Base-by-base conservation (phyloP, 1,140 invertebrate species). In the Scylla paramamosain region DNA sequence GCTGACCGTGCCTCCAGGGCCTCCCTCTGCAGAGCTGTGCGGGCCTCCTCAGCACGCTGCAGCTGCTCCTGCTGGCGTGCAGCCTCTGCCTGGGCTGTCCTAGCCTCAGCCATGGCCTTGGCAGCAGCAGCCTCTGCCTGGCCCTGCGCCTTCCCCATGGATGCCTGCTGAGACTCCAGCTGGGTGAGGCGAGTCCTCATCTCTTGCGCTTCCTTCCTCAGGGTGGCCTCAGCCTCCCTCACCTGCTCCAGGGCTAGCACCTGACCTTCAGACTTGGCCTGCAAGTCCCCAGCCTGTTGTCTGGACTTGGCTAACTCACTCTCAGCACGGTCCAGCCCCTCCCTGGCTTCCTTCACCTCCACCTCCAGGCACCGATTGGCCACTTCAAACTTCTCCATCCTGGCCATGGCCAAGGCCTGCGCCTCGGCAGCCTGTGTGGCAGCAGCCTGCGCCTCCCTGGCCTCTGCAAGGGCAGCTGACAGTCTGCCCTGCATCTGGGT, bases 51-150 rank as follows among this genome's bases (percentile, higher is more conserved):
- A 14, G 93, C 93, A 8, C 59, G 82, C n/a, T 95, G 93, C 29
- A 96, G 45, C 59, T 96, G 95, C 59, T 94, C 89, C 29, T 96
- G 95, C 77, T 95, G 94, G 91, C 95, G 93, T 10, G 83, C 28
- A 29, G 45, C 94, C 45, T 90, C 87, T 12, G 82, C 86, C 29
- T 94, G 86, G 20, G 84, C 39, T 14, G 91, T 46, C 32, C 93
- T 52, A 4, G 94, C 16, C 90, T 96, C 93, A 31, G 45, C 32
- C 12, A 91, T n/a, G 4, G 86, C 14, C 84, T 93, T 94, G 46
- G n/a, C 89, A 32, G 28, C 12, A 39, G 87, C 48, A 16, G 86
- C 46, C 45, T 93, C 92, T 91, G 95, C 95, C 89, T 95, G 86
- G 31, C 39, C 67, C 39, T 90, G 52, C 48, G 95, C 95, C 25